Conservation (phyloP, 2,888 invertebrate genomes). For the Mimas tiliae region DNA sequence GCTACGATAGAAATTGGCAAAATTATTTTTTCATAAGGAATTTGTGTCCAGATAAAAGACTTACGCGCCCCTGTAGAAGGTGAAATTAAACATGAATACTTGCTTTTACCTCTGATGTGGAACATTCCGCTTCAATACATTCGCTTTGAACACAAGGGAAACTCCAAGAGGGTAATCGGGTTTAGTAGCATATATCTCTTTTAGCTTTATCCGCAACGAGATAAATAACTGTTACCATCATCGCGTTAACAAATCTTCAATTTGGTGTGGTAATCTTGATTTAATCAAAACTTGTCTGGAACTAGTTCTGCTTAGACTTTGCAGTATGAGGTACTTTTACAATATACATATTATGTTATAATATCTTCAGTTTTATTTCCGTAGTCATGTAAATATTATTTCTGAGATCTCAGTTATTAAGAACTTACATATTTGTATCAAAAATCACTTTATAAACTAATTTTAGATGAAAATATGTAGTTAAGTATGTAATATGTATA, state of each 20-base stretch:
- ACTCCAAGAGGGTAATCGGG: constrained; percentile 70
- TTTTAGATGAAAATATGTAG: no score
- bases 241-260: constrained; percentile 45
- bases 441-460: no score
- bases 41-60: constrained; percentile 72
- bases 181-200: constrained; percentile 63
- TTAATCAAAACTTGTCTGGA: no score
- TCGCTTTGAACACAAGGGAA: constrained; percentile 78
- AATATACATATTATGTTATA: no score
- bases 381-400: no score
- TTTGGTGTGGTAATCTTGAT: background rate
- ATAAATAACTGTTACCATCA: constrained; percentile 61
- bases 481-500: no score
- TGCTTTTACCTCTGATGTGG: constrained; percentile 80
- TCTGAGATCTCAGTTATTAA: no score
- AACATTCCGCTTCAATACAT: constrained; percentile 80
- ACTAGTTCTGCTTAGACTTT: no score
- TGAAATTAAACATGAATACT: constrained; percentile 83
- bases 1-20: constrained; percentile 6
- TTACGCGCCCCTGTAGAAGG: constrained; percentile 65
- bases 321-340: no score
- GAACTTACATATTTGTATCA: no score
- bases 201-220: constrained; percentile 56
- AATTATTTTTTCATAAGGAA: constrained; percentile 54
- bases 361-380: no score